Percentiles rank a stretch among this genome's conserved stretches.
Evolutionary conservation across 92 coral and sea anemone genomes (phyloP).

Genomic region (Anthopleura xanthogrammica): DNA sequence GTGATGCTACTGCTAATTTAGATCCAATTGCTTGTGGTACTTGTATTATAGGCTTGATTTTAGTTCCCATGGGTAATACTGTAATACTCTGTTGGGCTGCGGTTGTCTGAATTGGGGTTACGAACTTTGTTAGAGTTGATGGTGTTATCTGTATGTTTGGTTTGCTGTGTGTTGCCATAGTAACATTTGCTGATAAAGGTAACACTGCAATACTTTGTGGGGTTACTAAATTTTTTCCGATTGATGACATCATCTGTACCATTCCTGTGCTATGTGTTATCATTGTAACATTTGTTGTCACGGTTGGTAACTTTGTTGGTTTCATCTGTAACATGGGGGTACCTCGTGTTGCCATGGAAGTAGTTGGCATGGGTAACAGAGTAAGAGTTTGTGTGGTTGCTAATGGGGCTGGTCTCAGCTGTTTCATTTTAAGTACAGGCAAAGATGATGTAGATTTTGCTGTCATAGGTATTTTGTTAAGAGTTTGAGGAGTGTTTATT

Average conservation of each 20-base stretch:
- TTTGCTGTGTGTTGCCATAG: conserved; percentile 7
- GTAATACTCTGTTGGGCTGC: conserved; percentile 7
- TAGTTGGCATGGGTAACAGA: neutral
- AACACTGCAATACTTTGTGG: neutral
- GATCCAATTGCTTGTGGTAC: neutral
- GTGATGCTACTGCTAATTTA: neutral
- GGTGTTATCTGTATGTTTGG: neutral
- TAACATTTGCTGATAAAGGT: neutral
- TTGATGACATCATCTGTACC: neutral
- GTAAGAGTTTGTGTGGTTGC: neutral
- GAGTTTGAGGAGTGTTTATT: neutral
- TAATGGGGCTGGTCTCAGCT: conserved; percentile 1
- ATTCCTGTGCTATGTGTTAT: neutral
- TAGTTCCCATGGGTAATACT: neutral
- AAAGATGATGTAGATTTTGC: neutral
- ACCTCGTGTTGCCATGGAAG: neutral
- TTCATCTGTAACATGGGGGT: neutral
- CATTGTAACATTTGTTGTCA: conserved; percentile 5
- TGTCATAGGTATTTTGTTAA: neutral
- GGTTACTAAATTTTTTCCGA: neutral
- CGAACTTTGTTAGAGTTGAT: neutral
- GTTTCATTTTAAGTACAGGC: conserved; percentile 2
- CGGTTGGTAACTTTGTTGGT: neutral
- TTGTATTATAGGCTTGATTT: neutral
- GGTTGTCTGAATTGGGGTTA: too few relatives aligned